These are phyloP conservation scores for Micromys minutus DNA, from an alignment of 2,113 vertebrate species.

Conservation along the genomic window DNA sequence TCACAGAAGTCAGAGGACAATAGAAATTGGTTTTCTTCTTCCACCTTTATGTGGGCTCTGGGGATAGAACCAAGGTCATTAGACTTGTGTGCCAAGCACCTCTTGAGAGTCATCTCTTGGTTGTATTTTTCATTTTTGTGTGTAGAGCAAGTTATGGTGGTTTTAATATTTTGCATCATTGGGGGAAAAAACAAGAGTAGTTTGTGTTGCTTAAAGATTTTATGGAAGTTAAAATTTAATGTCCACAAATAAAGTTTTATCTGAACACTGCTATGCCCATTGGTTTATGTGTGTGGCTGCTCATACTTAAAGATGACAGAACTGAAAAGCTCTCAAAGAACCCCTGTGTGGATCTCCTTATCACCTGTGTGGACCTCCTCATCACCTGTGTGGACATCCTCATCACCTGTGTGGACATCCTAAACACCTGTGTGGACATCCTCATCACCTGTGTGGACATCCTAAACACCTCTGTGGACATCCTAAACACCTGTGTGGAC, in stretches of 20 bases:
- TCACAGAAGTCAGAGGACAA: neutral
- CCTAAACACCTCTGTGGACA: too few species aligned
- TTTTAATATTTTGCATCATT: neutral
- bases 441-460: too few species aligned
- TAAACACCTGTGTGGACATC: too few species aligned
- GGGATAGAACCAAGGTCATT: too few species aligned
- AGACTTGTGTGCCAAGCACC: neutral
- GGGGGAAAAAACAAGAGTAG: slow-evolving; percentile 12
- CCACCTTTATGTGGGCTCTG: too few species aligned
- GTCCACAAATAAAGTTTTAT: slow-evolving; percentile 45
- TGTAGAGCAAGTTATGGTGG: neutral
- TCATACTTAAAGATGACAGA: neutral
- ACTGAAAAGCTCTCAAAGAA: neutral
- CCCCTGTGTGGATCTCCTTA: neutral
- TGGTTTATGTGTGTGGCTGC: neutral
- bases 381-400: too few species aligned
- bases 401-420: too few species aligned
- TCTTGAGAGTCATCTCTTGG: neutral
- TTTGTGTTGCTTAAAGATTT: neutral
- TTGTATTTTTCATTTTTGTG: neutral
- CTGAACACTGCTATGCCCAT: neutral
- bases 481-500: too few species aligned
- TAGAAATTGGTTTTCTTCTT: neutral
- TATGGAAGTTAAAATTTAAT: neutral
- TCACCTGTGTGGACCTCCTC: too few species aligned